These are phyloP conservation scores for Hydrozoanthus tunicans DNA, from an alignment of 64 coral and sea anemone species.

Conservation along the genomic window DNA sequence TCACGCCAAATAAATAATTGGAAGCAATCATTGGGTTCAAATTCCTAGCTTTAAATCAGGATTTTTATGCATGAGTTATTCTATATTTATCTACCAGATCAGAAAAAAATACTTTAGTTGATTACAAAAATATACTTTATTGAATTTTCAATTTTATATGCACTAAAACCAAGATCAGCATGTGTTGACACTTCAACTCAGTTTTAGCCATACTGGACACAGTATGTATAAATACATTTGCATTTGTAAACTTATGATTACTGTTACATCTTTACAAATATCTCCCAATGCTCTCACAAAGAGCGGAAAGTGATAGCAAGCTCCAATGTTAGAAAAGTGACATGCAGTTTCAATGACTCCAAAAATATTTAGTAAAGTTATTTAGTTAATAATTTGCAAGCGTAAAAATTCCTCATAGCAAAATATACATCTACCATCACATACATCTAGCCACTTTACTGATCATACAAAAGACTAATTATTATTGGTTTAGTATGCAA, in stretches of 20 bases:
- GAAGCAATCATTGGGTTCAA: background rate
- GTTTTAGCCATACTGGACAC: background rate
- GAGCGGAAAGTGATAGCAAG: background rate
- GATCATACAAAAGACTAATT: too few species aligned
- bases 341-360: background rate
- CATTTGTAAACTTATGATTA: slow-evolving; percentile 12
- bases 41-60: too few species aligned
- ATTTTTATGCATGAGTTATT: too few species aligned
- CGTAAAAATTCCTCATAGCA: too few species aligned
- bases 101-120: background rate
- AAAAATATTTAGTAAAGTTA: background rate
- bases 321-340: slow-evolving; percentile 5
- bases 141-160: background rate
- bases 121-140: slow-evolving; percentile 11
- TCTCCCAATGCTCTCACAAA: slow-evolving; percentile 10
- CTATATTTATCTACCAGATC: too few species aligned
- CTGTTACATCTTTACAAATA: slow-evolving; percentile 1
- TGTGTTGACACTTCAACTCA: background rate
- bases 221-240: slow-evolving; percentile 13
- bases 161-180: background rate
- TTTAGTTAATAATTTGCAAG: too few species aligned
- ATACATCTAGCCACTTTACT: too few species aligned
- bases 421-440: too few species aligned
- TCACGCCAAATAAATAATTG: too few species aligned
- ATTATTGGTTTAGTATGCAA: background rate